Evolutionary conservation across 2,888 invertebrate genomes (phyloP).

Genomic region (Actias luna): DNA sequence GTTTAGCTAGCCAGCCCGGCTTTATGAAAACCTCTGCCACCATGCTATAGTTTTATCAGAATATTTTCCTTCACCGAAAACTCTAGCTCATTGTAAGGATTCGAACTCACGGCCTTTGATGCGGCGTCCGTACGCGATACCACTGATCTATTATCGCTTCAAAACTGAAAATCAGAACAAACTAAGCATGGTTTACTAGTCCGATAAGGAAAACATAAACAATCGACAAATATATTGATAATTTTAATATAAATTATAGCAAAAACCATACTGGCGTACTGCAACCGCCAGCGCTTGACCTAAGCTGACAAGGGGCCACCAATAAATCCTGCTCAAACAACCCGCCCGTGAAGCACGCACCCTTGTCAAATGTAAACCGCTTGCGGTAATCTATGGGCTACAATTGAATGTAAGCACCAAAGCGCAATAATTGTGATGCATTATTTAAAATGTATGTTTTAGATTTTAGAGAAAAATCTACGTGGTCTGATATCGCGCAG

Average conservation of each 20-base stretch:
- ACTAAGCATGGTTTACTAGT: neutral
- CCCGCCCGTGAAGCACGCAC: constrained; percentile 40
- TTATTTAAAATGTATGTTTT: neutral
- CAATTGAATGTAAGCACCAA: neutral
- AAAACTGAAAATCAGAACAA: too few relatives aligned
- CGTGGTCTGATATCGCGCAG: too few relatives aligned
- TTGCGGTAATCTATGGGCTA: constrained; percentile 15
- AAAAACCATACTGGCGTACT: neutral
- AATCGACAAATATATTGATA: neutral
- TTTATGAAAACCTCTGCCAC: too few relatives aligned
- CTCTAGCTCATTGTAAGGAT: too few relatives aligned
- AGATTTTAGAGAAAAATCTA: too few relatives aligned
- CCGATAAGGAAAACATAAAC: neutral
- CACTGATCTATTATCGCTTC: too few relatives aligned
- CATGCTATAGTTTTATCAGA: too few relatives aligned
- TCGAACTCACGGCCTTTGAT: too few relatives aligned
- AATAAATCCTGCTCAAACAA: constrained; percentile 48
- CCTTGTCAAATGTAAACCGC: constrained; percentile 50
- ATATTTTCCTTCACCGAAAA: too few relatives aligned
- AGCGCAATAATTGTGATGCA: neutral
- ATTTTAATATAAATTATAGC: constrained; percentile 12
- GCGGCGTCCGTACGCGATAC: too few relatives aligned
- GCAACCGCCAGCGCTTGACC: neutral
- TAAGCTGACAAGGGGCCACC: constrained; percentile 39
- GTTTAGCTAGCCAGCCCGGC: too few relatives aligned